Evolutionary conservation across 2,888 invertebrate species (phyloP).

Genomic region (Eurytoma adleriae): DNA sequence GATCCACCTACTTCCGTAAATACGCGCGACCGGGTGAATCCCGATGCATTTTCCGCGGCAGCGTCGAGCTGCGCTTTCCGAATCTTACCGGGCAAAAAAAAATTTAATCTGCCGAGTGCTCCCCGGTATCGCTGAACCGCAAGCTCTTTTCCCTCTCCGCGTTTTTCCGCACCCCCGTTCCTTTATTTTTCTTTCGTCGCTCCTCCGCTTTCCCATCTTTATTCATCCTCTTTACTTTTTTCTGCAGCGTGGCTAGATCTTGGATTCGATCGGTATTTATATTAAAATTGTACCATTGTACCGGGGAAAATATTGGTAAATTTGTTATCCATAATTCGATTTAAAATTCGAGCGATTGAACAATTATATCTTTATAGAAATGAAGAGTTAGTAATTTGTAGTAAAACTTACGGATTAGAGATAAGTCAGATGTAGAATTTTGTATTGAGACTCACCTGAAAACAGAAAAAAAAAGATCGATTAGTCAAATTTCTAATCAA

Average conservation of each 20-base stretch:
- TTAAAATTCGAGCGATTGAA: too few relatives aligned
- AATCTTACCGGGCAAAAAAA: slow-evolving; percentile 48
- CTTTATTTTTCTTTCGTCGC: slow-evolving; percentile 14
- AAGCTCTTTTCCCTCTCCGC: slow-evolving; percentile 32
- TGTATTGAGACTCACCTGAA: background rate
- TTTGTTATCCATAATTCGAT: too few relatives aligned
- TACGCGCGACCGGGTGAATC: background rate
- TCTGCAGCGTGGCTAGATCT: background rate
- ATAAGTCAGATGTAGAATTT: background rate
- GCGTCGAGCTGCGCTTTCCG: background rate
- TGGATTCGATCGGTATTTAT: background rate
- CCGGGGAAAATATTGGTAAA: too few relatives aligned
- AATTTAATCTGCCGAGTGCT: slow-evolving; percentile 58
- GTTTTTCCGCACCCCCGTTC: background rate
- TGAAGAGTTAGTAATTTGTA: too few relatives aligned
- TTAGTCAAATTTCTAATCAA: background rate
- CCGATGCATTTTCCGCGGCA: background rate
- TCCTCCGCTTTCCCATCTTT: background rate
- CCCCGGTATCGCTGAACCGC: slow-evolving; percentile 43
- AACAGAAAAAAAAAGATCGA: background rate
- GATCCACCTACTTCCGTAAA: background rate
- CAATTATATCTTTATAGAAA: too few relatives aligned
- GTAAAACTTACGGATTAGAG: too few relatives aligned
- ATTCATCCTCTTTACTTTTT: slow-evolving; percentile 17
- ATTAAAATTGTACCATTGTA: background rate